phyloP scores from a whole-genome alignment of 2,888 invertebrate species.

The Argyra leucocephala region DNA sequence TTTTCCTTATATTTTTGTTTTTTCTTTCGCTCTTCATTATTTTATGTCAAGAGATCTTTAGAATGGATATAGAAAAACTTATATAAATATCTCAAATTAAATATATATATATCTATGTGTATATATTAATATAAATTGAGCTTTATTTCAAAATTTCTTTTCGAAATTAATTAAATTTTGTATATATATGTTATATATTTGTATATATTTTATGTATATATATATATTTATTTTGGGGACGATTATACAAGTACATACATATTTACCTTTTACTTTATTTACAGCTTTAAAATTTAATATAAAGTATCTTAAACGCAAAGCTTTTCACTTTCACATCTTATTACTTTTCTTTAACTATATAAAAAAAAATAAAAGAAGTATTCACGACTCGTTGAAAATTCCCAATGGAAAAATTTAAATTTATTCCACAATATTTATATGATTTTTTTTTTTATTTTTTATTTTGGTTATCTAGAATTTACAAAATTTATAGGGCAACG shows the following conservation, averaged over 20 bases:
- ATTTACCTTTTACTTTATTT: not conserved
- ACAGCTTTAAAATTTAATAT: not conserved
- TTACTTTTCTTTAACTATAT: conserved; percentile 11
- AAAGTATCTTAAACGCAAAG: conserved; percentile 25
- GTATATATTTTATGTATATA: conserved; percentile 18
- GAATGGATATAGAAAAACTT: not conserved
- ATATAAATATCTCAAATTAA: not conserved
- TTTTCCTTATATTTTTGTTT: conserved; percentile 17
- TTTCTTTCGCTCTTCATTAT: conserved; percentile 15
- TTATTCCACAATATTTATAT: no score
- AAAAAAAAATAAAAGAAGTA: no score
- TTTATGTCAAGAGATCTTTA: conserved; percentile 1
- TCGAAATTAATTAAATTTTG: not conserved
- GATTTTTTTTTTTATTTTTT: no score
- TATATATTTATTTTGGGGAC: not conserved
- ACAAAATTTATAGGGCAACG: no score
- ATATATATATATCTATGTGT: not conserved
- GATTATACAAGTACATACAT: not conserved
- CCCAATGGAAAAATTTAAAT: no score
- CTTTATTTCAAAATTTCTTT: not conserved
- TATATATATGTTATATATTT: not conserved
- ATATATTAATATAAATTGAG: not conserved
- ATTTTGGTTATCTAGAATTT: no score
- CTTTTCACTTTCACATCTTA: conserved; percentile 21
- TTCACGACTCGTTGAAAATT: no score